Evolutionary conservation across 2,888 invertebrate species (phyloP).

Genomic region (Andricus curvator): DNA sequence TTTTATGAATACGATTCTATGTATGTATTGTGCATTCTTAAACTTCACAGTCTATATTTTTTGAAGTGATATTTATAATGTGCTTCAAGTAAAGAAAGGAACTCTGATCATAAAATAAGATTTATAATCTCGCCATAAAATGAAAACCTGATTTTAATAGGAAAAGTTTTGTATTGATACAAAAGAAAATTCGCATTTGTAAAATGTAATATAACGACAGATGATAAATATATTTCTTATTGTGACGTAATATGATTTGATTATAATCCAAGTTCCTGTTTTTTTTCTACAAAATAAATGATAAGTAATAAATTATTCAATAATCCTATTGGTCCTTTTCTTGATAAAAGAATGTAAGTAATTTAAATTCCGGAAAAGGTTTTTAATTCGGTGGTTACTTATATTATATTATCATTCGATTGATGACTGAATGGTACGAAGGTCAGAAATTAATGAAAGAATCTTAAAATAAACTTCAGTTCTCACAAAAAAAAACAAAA

Average conservation of each 20-base stretch:
- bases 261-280: neutral
- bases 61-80: neutral
- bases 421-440: conserved; percentile 4
- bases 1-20: too few species aligned
- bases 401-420: conserved; percentile 17
- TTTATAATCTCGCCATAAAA: conserved; percentile 10
- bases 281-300: neutral
- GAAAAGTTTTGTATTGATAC: neutral
- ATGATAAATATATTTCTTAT: neutral
- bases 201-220: neutral
- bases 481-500: neutral
- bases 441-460: conserved; percentile 17
- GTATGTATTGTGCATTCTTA: neutral
- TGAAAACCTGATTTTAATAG: neutral
- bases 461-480: neutral
- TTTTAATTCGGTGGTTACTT: neutral
- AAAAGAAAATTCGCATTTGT: neutral
- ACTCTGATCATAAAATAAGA: neutral
- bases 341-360: too few species aligned
- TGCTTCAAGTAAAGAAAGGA: neutral
- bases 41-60: neutral
- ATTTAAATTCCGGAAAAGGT: too few species aligned
- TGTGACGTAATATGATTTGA: neutral
- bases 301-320: neutral
- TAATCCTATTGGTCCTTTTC: neutral